These are phyloP conservation scores for Idaea straminata DNA, from an alignment of 2,888 invertebrate genomes.

Conservation along the genomic window DNA sequence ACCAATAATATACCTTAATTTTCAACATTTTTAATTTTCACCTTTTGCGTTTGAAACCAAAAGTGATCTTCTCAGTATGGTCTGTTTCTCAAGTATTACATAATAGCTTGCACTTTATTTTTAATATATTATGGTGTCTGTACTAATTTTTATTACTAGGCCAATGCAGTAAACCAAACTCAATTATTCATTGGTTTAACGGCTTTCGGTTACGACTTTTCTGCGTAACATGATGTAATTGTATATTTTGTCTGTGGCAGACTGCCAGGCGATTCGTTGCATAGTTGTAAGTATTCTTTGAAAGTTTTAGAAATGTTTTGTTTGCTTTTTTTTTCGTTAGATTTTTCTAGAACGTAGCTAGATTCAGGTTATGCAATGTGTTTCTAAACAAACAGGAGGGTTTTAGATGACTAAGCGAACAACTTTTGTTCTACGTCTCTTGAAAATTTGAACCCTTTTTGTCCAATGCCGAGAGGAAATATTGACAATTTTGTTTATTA, in stretches of 20 bases:
- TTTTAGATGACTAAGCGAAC: too few species aligned
- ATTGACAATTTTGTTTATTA: too few species aligned
- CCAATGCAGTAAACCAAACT: not conserved
- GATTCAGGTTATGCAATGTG: too few species aligned
- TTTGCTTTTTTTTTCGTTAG: not conserved
- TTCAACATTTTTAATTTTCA: too few species aligned
- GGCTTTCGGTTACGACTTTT: not conserved
- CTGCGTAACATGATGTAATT: not conserved
- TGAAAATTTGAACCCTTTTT: too few species aligned
- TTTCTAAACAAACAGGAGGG: too few species aligned
- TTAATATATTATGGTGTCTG: not conserved
- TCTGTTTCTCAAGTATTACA: not conserved
- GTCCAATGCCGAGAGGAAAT: too few species aligned
- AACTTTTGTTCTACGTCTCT: too few species aligned
- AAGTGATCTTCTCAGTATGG: not conserved
- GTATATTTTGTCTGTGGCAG: not conserved
- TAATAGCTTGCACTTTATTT: not conserved
- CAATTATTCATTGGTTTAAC: not conserved
- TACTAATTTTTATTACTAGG: not conserved
- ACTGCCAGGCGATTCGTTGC: not conserved
- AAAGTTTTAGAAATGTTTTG: not conserved
- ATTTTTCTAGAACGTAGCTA: not conserved
- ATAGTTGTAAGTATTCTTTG: not conserved
- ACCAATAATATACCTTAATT: too few species aligned
- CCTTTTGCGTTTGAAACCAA: too few species aligned